These are phyloP conservation scores for Synergus gifuensis DNA, from an alignment of 2,888 invertebrate species.

Conservation along the genomic window DNA sequence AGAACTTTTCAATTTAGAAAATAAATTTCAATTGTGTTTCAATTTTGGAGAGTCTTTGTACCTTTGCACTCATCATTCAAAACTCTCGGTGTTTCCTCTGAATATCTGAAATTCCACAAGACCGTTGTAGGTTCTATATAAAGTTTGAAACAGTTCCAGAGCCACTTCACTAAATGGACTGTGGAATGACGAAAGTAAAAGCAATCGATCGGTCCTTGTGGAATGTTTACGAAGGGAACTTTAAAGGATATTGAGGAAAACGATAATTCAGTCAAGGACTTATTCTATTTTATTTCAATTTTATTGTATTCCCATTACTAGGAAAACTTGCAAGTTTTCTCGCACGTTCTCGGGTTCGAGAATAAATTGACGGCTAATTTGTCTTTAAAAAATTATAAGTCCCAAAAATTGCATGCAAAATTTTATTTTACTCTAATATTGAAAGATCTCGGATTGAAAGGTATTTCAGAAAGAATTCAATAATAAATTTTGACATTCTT, in stretches of 20 bases:
- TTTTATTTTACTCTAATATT: too few relatives aligned
- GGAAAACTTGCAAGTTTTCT: too few relatives aligned
- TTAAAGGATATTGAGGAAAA: neutral
- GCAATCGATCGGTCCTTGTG: constrained; percentile 13
- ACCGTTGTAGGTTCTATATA: constrained; percentile 14
- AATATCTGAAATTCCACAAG: constrained; percentile 36
- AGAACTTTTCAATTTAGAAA: neutral
- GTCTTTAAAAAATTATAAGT: too few relatives aligned
- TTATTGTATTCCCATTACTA: neutral
- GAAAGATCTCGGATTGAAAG: too few relatives aligned
- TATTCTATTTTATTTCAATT: neutral
- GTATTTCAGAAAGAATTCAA: too few relatives aligned
- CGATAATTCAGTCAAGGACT: neutral
- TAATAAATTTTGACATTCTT: neutral
- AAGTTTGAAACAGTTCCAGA: constrained; percentile 25
- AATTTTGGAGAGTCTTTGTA: neutral
- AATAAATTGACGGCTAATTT: too few relatives aligned
- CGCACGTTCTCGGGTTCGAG: too few relatives aligned
- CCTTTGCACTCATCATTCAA: constrained; percentile 15
- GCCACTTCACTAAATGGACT: constrained; percentile 40
- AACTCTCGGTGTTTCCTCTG: neutral
- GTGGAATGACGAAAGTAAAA: constrained; percentile 29
- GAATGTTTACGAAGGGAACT: neutral
- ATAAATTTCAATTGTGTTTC: neutral
- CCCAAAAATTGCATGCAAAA: too few relatives aligned